Percentiles rank a stretch among this genome's conserved stretches.
Conservation (phyloP, 2,888 invertebrate genomes). For the Amaurobius ferox region DNA sequence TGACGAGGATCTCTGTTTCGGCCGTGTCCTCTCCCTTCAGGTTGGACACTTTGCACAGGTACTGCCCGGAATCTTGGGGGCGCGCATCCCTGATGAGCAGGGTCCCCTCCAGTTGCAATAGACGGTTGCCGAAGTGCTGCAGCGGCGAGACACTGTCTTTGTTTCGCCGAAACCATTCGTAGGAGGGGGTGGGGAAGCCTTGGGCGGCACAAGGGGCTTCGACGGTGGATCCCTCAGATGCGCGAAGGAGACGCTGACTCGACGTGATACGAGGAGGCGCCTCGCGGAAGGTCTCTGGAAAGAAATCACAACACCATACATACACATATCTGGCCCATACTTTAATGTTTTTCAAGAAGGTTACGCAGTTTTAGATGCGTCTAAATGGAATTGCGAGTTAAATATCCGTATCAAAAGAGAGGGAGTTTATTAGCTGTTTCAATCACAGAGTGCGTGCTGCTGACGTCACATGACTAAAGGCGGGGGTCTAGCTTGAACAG, state of each 20-base stretch:
- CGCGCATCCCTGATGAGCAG: constrained; percentile 65
- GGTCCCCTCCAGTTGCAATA: constrained; percentile 71
- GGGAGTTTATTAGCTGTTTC: no score
- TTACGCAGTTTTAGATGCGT: no score
- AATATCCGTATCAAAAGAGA: no score
- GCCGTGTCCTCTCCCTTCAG: constrained; percentile 55
- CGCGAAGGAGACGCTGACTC: constrained; percentile 57
- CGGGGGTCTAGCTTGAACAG: no score
- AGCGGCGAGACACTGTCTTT: constrained; percentile 33
- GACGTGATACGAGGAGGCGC: constrained; percentile 73
- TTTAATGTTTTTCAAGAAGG: no score
- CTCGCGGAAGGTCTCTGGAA: constrained; percentile 68
- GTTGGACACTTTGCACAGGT: constrained; percentile 73
- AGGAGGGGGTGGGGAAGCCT: constrained; percentile 77
- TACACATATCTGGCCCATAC: no score
- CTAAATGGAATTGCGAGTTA: no score
- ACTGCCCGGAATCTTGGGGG: constrained; percentile 69
- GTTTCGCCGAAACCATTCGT: constrained; percentile 76
- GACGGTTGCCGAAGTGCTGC: constrained; percentile 54
- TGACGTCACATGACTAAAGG: no score
- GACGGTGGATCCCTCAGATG: constrained; percentile 75
- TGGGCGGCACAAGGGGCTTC: constrained; percentile 78
- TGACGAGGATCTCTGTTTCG: constrained; percentile 70
- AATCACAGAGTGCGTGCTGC: no score
- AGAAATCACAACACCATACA: no score